These are phyloP conservation scores for Haliclystus octoradiatus DNA, from an alignment of 30 jellyfish, hydroid and myxozoan species.

Conservation along the genomic window DNA sequence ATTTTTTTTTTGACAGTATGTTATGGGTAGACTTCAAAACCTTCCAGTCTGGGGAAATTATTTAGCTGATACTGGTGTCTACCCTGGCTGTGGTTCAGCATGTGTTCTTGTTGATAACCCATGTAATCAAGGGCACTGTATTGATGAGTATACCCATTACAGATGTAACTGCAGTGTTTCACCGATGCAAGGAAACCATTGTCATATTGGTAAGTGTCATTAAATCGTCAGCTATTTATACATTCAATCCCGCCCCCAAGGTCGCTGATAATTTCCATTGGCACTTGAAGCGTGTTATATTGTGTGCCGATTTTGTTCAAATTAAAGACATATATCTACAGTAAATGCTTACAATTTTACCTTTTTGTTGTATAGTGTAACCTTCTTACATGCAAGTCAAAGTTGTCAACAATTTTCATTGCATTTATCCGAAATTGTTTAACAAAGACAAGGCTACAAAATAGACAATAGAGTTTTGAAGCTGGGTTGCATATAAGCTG, in stretches of 20 bases:
- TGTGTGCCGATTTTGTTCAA: too few species aligned
- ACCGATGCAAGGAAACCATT: slow-evolving; percentile 63
- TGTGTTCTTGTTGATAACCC: slow-evolving; percentile 68
- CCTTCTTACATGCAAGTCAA: too few species aligned
- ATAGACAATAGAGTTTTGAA: too few species aligned
- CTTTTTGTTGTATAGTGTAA: too few species aligned
- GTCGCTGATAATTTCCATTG: not conserved
- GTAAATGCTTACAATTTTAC: too few species aligned
- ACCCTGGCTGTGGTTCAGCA: slow-evolving; percentile 98
- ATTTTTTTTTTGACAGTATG: slow-evolving; percentile 38
- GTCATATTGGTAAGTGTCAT: slow-evolving; percentile 73
- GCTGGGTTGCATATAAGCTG: too few species aligned
- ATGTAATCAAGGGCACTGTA: slow-evolving; percentile 89
- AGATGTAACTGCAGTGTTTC: slow-evolving; percentile 93
- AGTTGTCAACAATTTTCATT: too few species aligned
- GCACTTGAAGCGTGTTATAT: not conserved
- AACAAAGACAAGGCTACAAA: too few species aligned
- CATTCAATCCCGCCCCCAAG: not conserved
- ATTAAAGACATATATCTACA: too few species aligned
- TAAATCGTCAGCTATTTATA: not conserved
- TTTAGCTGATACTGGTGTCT: slow-evolving; percentile 47
- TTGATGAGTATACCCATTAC: slow-evolving; percentile 70
- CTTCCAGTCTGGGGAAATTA: slow-evolving; percentile 60
- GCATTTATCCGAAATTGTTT: too few species aligned
- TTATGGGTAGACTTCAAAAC: slow-evolving; percentile 80